Conservation (phyloP, 2,113 vertebrate species). For the Ailuropoda melanoleuca region DNA sequence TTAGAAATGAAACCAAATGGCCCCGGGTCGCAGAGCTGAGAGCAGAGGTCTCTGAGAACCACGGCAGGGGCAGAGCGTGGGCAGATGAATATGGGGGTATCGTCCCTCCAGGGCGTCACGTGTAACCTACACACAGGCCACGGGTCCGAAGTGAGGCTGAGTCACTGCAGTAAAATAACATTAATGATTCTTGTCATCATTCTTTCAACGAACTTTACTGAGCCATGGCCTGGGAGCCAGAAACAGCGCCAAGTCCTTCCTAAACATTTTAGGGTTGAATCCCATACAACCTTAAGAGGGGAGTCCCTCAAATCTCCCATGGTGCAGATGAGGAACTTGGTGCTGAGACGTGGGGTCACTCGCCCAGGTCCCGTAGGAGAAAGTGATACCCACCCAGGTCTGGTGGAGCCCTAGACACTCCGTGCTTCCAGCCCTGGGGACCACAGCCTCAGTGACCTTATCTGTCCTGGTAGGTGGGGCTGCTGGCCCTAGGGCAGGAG, state of each 20-base stretch:
- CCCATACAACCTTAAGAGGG: neutral
- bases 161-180: neutral
- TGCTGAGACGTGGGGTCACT: neutral
- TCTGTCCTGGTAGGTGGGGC: neutral
- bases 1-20: neutral
- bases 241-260: neutral
- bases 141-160: neutral
- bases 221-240: neutral
- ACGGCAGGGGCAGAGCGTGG: neutral
- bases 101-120: rapidly evolving
- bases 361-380: neutral
- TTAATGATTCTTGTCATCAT: neutral
- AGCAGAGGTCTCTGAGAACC: neutral
- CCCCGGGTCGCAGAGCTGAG: neutral
- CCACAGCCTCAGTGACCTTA: neutral
- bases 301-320: neutral
- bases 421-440: rapidly evolving
- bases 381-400: neutral
- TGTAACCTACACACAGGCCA: neutral
- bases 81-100: neutral
- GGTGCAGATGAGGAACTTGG: neutral
- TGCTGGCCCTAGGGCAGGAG: neutral
- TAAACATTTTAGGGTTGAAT: neutral
- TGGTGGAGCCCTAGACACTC: neutral
- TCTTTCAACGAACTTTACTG: neutral